Conservation (phyloP, 2,797 vertebrate species). For the Trichosurus vulpecula region DNA sequence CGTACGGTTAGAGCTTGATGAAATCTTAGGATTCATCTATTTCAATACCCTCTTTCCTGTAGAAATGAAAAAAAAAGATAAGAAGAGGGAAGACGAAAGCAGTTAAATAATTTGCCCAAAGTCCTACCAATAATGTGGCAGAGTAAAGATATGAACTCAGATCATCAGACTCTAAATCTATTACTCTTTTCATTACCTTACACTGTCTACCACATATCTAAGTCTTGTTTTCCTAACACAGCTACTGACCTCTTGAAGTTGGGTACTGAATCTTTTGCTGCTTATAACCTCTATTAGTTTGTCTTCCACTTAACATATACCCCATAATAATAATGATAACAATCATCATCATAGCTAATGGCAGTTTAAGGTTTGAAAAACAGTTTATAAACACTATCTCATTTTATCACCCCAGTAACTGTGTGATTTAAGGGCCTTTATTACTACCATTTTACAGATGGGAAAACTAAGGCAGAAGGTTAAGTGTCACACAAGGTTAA, state of each 20-base stretch:
- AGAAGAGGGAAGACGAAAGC: not conserved
- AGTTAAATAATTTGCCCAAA: not conserved
- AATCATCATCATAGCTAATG: not conserved
- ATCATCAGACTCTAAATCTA: not conserved
- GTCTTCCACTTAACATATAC: not conserved
- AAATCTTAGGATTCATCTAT: not conserved
- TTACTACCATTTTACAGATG: not conserved
- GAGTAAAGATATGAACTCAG: not conserved
- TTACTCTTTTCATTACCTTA: not conserved
- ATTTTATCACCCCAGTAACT: not conserved
- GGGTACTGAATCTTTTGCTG: not conserved
- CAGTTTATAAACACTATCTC: not conserved
- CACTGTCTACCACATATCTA: not conserved
- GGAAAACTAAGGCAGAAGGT: not conserved
- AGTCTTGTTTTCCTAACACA: not conserved
- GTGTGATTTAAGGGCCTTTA: not conserved
- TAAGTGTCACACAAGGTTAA: too few species aligned
- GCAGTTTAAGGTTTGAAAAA: not conserved
- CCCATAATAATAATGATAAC: not conserved
- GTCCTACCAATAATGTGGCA: not conserved
- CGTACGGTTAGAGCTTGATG: not conserved
- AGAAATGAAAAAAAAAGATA: not conserved
- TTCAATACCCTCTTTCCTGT: not conserved
- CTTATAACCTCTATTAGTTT: not conserved
- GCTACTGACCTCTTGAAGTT: not conserved